Evolutionary conservation across 2,888 invertebrate genomes (phyloP).

Genomic region (Tenthredo livida): DNA sequence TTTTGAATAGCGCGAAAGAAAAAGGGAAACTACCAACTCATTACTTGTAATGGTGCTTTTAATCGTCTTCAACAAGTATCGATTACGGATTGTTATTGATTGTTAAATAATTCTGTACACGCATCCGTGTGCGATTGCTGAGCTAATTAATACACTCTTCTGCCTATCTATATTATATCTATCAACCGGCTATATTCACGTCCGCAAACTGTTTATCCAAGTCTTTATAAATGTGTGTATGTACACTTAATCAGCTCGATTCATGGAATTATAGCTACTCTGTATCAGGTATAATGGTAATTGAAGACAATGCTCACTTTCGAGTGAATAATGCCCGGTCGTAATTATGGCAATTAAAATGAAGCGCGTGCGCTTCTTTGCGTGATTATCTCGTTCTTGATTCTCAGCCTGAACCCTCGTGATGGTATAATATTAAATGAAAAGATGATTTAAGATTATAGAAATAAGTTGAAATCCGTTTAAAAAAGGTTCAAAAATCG

Average conservation of each 20-base stretch:
- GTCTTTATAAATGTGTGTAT: background rate
- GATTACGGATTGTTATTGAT: constrained; percentile 28
- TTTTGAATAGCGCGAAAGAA: background rate
- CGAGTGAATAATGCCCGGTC: background rate
- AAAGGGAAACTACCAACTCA: background rate
- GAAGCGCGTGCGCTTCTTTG: constrained; percentile 15
- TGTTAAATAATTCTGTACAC: background rate
- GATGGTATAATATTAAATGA: too few relatives aligned
- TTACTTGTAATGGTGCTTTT: constrained; percentile 10
- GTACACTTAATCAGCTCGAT: constrained; percentile 4
- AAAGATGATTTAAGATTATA: background rate
- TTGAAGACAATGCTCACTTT: constrained; percentile 39
- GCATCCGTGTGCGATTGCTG: background rate
- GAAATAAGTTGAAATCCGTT: background rate
- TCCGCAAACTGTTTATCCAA: background rate
- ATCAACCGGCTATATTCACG: background rate
- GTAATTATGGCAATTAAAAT: constrained; percentile 44
- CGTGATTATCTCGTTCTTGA: background rate
- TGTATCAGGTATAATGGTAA: background rate
- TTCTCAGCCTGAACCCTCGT: background rate
- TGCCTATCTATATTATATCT: background rate
- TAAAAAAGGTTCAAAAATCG: too few relatives aligned
- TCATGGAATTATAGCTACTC: constrained; percentile 1
- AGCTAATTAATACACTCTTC: background rate
- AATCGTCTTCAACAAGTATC: constrained; percentile 9